A percentile compares a stretch with the other conserved stretches of the same genome.
Evolutionary conservation across 2,888 invertebrate genomes (phyloP).

Genomic region (Lochmaea crataegi): DNA sequence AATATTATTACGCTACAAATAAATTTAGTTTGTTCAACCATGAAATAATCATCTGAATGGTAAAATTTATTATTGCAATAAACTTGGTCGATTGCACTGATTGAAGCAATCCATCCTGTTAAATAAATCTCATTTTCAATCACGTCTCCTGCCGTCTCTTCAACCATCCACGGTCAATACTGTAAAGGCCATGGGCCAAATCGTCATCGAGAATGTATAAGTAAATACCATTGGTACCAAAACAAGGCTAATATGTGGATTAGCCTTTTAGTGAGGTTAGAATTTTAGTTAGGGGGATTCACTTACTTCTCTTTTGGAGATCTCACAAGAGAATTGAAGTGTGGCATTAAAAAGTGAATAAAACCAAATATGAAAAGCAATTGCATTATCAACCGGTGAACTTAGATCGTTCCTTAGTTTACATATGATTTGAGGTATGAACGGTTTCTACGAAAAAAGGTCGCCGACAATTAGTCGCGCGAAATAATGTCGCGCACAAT

Average conservation of each 20-base stretch:
- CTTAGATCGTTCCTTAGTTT: too few species aligned
- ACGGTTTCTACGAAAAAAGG: too few species aligned
- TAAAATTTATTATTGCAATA: not conserved
- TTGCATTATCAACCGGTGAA: too few species aligned
- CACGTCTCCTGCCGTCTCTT: conserved; percentile 16
- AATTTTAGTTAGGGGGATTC: conserved; percentile 5
- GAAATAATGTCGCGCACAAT: too few species aligned
- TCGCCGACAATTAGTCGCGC: too few species aligned
- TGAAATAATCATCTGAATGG: not conserved
- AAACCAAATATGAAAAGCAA: too few species aligned
- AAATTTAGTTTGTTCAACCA: not conserved
- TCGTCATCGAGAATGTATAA: not conserved
- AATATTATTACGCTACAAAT: too few species aligned
- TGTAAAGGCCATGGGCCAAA: conserved; percentile 16
- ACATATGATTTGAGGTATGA: too few species aligned
- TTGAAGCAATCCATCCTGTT: conserved; percentile 1
- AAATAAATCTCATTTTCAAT: conserved; percentile 14
- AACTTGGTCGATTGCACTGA: not conserved
- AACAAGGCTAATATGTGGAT: conserved; percentile 9
- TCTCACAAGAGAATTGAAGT: too few species aligned
- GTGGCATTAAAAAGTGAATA: too few species aligned
- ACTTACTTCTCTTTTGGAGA: not conserved
- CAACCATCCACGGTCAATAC: conserved; percentile 21
- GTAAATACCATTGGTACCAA: conserved; percentile 4
- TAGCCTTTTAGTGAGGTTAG: not conserved